Conservation (phyloP, 1,140 invertebrate species). For the Drosophila mauritiana region DNA sequence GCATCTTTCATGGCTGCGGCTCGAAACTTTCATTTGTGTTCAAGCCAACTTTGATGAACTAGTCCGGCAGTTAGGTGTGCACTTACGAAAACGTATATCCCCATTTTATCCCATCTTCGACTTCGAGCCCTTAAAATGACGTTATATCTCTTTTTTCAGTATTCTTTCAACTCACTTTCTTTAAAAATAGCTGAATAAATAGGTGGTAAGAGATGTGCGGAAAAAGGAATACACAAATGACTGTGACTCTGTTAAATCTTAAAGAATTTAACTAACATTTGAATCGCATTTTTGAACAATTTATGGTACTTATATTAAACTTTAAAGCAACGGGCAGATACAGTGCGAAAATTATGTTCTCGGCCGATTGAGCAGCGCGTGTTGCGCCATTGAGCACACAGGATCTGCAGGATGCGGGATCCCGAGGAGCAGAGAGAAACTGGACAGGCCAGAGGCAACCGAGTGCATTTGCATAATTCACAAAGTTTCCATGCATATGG, state of each 20-base stretch:
- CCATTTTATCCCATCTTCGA: too few species aligned
- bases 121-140: too few species aligned
- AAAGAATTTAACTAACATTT: too few species aligned
- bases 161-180: too few species aligned
- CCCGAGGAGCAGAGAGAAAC: neutral
- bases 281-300: too few species aligned
- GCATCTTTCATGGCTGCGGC: constrained; percentile 67
- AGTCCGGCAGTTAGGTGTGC: constrained; percentile 9
- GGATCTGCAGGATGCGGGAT: constrained; percentile 7
- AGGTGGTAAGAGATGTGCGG: too few species aligned
- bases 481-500: constrained; percentile 67
- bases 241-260: too few species aligned
- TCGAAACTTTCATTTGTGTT: constrained; percentile 78
- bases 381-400: constrained; percentile 69
- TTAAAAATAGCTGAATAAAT: too few species aligned
- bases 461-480: constrained; percentile 80
- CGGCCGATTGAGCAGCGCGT: constrained; percentile 66
- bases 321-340: constrained; percentile 13
- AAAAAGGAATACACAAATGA: too few species aligned
- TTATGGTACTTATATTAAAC: neutral
- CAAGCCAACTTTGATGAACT: constrained; percentile 79
- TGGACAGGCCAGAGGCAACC: constrained; percentile 24
- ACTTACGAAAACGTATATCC: neutral
- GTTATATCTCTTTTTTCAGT: too few species aligned
- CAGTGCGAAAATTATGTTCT: constrained; percentile 65